A percentile compares a stretch with the other conserved stretches of the same genome.
phyloP scores from a whole-genome alignment of 1,140 invertebrate genomes.

The Drosophila hydei region DNA sequence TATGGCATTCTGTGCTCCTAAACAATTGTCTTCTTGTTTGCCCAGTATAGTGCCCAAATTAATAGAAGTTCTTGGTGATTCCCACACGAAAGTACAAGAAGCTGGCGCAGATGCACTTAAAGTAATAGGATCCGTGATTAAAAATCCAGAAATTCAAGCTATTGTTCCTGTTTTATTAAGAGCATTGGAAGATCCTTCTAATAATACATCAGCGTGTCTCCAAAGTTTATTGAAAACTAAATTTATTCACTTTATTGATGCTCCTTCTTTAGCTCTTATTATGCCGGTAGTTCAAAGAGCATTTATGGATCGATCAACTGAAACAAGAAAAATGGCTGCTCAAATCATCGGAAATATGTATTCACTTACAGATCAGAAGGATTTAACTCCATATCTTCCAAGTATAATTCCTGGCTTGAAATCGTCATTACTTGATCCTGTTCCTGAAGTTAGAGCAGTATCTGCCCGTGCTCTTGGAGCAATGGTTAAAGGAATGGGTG shows the following conservation, averaged over 20 bases:
- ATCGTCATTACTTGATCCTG: constrained; percentile 97
- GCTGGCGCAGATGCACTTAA: constrained; percentile 97
- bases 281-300: constrained; percentile 99
- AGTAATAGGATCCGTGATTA: constrained; percentile 98
- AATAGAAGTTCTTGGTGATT: constrained; percentile 98
- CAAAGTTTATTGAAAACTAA: constrained; percentile 97
- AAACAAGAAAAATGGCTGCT: constrained; percentile 99
- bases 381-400: constrained; percentile 97
- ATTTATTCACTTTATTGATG: constrained; percentile 99
- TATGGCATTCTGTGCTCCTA: constrained; percentile 99
- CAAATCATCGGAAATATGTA: constrained; percentile 99
- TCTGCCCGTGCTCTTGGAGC: constrained; percentile 97
- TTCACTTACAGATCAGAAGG: constrained; percentile 99
- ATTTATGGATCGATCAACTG: constrained; percentile 98
- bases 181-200: constrained; percentile 98
- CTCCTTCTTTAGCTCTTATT: constrained; percentile 98
- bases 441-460: constrained; percentile 97
- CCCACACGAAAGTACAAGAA: constrained; percentile 98
- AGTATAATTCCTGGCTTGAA: constrained; percentile 98
- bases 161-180: constrained; percentile 96
- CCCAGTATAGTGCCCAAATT: constrained; percentile 99
- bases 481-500: constrained; percentile 98
- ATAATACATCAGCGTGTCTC: constrained; percentile 96
- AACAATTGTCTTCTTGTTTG: constrained; percentile 98
- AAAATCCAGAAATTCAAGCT: constrained; percentile 99